phyloP scores from a whole-genome alignment of 2,888 invertebrate genomes.

The Kryphioiulus occultus region DNA sequence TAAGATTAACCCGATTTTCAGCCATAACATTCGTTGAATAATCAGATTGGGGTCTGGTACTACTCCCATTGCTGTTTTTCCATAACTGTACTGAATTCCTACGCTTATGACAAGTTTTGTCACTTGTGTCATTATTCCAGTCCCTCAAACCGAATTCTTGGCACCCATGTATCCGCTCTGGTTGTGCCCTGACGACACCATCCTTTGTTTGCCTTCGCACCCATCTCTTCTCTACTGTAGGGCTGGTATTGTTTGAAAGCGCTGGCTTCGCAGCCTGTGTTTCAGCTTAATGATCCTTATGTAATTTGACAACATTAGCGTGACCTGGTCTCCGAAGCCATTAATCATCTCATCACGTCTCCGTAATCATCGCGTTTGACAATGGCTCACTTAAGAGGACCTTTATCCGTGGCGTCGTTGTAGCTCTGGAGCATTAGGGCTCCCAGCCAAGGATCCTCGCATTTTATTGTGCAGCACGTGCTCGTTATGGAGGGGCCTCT shows the following conservation, averaged over 20 bases:
- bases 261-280: not conserved
- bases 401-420: not conserved
- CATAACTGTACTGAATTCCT: too few relatives aligned
- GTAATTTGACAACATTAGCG: constrained; percentile 35
- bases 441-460: not conserved
- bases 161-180: too few relatives aligned
- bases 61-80: too few relatives aligned
- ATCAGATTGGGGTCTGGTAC: too few relatives aligned
- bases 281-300: constrained; percentile 35
- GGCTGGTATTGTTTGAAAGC: not conserved
- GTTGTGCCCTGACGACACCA: too few relatives aligned
- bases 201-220: too few relatives aligned
- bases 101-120: too few relatives aligned
- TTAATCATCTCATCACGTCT: constrained; percentile 30
- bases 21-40: too few relatives aligned
- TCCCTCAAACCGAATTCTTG: too few relatives aligned
- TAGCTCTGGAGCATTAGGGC: not conserved
- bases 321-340: constrained; percentile 35
- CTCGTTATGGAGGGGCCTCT: not conserved
- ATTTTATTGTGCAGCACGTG: constrained; percentile 11
- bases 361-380: constrained; percentile 30
- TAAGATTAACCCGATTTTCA: too few relatives aligned
- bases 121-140: too few relatives aligned
- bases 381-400: constrained; percentile 35
- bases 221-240: too few relatives aligned